These are phyloP conservation scores for Amphiduros pacificus DNA, from an alignment of 2,888 invertebrate genomes.

Conservation along the genomic window DNA sequence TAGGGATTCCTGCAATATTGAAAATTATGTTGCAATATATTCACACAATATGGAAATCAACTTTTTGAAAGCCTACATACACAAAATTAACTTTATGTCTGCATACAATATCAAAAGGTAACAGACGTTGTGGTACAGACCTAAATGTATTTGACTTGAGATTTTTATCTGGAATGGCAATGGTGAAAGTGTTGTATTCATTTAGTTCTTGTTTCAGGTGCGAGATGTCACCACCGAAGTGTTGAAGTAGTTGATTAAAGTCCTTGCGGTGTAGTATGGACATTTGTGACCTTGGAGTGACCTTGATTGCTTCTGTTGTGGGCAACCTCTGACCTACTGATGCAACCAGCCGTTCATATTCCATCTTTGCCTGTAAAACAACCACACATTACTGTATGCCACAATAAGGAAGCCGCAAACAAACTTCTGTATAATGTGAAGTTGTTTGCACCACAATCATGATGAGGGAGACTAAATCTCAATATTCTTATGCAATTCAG, in stretches of 20 bases:
- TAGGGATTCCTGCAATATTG: conserved; percentile 77
- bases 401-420: no score
- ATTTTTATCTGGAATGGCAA: conserved; percentile 64
- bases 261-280: conserved; percentile 53
- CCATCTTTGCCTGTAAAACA: conserved; percentile 56
- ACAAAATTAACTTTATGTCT: no score
- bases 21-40: not conserved
- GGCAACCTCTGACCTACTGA: conserved; percentile 54
- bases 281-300: conserved; percentile 66
- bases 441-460: no score
- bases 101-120: not conserved
- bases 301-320: conserved; percentile 71
- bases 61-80: not conserved
- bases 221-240: conserved; percentile 56
- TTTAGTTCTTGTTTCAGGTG: conserved; percentile 81
- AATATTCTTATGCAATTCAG: no score
- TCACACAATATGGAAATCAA: not conserved
- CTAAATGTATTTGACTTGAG: conserved; percentile 64
- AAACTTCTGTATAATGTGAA: no score
- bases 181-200: conserved; percentile 77
- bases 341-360: conserved; percentile 58
- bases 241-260: conserved; percentile 52
- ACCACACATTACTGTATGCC: no score
- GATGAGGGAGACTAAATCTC: no score
- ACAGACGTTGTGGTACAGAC: no score